phyloP scores from a whole-genome alignment of 2,113 vertebrate genomes.

The Pungitius pungitius region DNA sequence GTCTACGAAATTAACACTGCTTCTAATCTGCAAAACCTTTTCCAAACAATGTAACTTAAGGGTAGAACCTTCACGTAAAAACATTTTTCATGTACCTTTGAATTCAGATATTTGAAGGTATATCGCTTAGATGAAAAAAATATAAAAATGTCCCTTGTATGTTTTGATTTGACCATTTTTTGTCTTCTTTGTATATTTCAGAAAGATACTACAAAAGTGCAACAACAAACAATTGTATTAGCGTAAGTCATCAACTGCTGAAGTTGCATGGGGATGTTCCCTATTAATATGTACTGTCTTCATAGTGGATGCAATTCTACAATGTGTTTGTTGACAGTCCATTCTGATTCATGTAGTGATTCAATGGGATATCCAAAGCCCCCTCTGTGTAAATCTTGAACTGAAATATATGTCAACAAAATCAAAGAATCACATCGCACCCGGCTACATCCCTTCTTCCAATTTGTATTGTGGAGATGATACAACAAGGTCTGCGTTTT shows the following conservation, averaged over 20 bases:
- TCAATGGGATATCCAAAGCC: background rate
- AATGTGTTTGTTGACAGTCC: background rate
- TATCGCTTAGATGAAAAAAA: background rate
- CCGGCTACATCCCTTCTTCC: background rate
- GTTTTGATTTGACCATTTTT: background rate
- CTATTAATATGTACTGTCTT: no score
- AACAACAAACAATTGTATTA: background rate
- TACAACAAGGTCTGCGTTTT: background rate
- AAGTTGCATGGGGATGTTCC: background rate
- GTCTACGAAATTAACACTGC: no score
- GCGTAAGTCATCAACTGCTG: background rate
- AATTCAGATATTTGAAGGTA: background rate
- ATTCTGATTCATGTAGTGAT: background rate
- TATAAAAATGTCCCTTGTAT: background rate
- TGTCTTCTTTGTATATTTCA: background rate
- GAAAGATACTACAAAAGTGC: background rate
- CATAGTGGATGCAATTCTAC: background rate
- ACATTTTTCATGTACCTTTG: background rate
- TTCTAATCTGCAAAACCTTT: conserved; percentile 11
- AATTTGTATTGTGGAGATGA: background rate
- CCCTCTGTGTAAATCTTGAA: background rate
- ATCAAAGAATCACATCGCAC: background rate
- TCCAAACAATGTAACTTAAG: conserved; percentile 18
- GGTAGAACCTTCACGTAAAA: background rate
- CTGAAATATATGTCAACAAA: background rate